phyloP scores from a whole-genome alignment of 1,140 invertebrate genomes.

The Ridgeia piscesae region DNA sequence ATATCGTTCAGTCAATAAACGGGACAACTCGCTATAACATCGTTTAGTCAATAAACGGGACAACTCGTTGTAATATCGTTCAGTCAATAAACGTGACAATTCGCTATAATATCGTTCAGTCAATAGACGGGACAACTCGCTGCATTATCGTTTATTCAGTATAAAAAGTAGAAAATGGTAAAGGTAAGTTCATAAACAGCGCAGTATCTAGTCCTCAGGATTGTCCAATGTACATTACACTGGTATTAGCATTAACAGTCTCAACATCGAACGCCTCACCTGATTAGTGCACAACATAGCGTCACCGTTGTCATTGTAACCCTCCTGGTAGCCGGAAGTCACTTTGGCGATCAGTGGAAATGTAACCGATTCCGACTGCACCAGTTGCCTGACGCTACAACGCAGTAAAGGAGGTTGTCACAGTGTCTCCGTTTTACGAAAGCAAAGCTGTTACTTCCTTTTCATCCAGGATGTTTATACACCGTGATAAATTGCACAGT shows the following conservation, averaged over 20 bases:
- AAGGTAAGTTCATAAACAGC: not conserved
- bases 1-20: no score
- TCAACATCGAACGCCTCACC: not conserved
- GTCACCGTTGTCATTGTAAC: conserved; percentile 16
- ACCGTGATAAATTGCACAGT: no score
- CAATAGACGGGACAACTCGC: no score
- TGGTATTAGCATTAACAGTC: no score
- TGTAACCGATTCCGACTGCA: not conserved
- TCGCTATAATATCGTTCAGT: no score
- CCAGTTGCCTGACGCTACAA: not conserved
- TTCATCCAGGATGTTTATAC: no score
- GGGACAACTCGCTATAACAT: no score
- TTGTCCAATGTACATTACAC: not conserved
- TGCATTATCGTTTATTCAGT: no score
- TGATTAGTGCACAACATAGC: not conserved
- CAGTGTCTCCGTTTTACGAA: not conserved
- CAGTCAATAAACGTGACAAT: no score
- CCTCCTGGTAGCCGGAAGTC: not conserved
- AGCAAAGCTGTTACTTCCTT: not conserved
- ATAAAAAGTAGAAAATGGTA: no score
- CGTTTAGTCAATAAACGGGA: no score
- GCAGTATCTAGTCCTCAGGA: not conserved
- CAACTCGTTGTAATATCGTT: no score
- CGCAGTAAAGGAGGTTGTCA: not conserved
- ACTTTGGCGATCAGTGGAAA: conserved; percentile 22